Evolutionary conservation across 2,113 vertebrate genomes (phyloP).

Genomic region (Terrapene triunguis): DNA sequence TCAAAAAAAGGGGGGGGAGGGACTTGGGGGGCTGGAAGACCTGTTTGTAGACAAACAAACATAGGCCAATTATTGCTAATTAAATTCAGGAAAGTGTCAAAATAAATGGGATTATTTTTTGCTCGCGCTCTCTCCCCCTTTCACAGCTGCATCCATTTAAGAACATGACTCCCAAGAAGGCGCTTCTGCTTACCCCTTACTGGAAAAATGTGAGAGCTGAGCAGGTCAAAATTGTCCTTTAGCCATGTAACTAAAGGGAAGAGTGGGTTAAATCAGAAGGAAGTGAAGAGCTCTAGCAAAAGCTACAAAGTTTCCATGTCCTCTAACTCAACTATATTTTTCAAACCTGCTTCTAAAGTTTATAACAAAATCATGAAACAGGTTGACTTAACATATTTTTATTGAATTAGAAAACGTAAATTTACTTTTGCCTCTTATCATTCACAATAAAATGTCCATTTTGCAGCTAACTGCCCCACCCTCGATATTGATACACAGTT

Average conservation of each 20-base stretch:
- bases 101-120: background rate
- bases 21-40: no score
- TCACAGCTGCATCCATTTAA: background rate
- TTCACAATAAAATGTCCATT: background rate
- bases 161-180: background rate
- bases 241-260: background rate
- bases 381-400: background rate
- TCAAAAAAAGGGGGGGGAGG: accelerated
- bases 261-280: background rate
- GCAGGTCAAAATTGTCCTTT: background rate
- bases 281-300: background rate
- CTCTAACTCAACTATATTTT: background rate
- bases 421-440: background rate
- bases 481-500: background rate
- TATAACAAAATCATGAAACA: background rate
- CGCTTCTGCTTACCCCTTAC: background rate
- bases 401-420: background rate
- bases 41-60: background rate
- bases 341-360: background rate
- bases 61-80: background rate
- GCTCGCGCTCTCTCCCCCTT: no score
- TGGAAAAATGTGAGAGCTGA: background rate
- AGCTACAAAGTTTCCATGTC: background rate
- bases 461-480: background rate
- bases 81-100: background rate